Evolutionary conservation across 2,888 invertebrate genomes (phyloP).

Genomic region (Rhyacophila evoluta): DNA sequence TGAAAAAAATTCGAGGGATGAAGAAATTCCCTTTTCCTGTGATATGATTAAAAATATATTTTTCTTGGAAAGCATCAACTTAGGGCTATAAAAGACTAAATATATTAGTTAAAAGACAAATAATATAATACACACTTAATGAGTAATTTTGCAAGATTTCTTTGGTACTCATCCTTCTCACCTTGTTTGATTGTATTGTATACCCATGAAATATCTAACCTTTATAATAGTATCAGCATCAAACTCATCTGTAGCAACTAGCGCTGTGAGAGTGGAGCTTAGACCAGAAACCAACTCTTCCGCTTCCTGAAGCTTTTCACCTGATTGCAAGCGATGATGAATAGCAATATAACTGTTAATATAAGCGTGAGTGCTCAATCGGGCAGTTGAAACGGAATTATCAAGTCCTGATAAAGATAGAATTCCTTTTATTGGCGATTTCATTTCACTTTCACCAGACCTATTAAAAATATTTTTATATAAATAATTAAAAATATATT

Average conservation of each 20-base stretch:
- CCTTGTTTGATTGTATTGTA: too few relatives aligned
- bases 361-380: slow-evolving; percentile 32
- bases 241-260: slow-evolving; percentile 84
- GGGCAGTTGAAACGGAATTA: neutral
- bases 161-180: too few relatives aligned
- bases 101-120: too few relatives aligned
- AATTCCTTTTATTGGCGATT: neutral
- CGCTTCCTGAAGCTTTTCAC: slow-evolving; percentile 69
- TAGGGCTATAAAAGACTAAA: too few relatives aligned
- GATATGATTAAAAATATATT: too few relatives aligned
- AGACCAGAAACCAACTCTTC: slow-evolving; percentile 74
- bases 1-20: too few relatives aligned
- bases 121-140: too few relatives aligned
- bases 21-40: too few relatives aligned
- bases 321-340: slow-evolving; percentile 43
- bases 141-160: too few relatives aligned
- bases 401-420: neutral
- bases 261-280: slow-evolving; percentile 78
- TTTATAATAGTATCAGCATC: slow-evolving; percentile 80
- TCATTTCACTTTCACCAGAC: neutral
- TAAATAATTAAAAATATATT: too few relatives aligned
- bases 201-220: slow-evolving; percentile 60
- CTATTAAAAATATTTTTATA: neutral
- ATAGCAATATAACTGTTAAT: slow-evolving; percentile 42
- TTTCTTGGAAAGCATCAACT: too few relatives aligned